Evolutionary conservation across 2,113 vertebrate species (phyloP).

Genomic region (Canis aureus): DNA sequence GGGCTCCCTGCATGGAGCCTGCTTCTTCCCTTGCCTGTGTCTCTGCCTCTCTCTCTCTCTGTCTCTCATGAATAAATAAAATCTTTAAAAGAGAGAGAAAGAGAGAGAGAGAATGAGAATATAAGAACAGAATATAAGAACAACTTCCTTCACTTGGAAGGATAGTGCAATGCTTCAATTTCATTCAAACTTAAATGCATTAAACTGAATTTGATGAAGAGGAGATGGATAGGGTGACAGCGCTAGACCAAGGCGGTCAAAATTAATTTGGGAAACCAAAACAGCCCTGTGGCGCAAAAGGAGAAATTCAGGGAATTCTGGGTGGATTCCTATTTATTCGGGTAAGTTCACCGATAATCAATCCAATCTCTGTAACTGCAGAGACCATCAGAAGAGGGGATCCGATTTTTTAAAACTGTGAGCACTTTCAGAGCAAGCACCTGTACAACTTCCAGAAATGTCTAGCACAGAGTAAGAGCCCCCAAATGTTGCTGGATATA

Average conservation of each 20-base stretch:
- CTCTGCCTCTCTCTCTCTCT: no score
- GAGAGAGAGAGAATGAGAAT: neutral
- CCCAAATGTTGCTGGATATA: no score
- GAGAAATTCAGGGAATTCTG: neutral
- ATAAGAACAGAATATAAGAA: neutral
- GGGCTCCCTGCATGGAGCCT: no score
- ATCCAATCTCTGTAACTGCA: neutral
- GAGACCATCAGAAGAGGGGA: neutral
- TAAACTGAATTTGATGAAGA: neutral
- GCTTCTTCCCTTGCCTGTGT: no score
- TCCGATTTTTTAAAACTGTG: neutral
- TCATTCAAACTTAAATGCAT: neutral
- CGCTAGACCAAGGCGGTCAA: neutral
- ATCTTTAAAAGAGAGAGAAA: no score
- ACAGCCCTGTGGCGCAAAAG: neutral
- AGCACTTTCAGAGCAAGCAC: neutral
- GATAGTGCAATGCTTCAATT: neutral
- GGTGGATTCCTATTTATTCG: neutral
- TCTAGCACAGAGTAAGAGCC: rapidly evolving
- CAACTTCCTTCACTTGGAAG: neutral
- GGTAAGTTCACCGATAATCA: neutral
- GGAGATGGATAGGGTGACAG: no score
- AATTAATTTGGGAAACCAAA: neutral
- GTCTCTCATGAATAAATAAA: no score
- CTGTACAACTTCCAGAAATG: rapidly evolving